phyloP scores from a whole-genome alignment of 2,113 vertebrate species.

The Cebus imitator region DNA sequence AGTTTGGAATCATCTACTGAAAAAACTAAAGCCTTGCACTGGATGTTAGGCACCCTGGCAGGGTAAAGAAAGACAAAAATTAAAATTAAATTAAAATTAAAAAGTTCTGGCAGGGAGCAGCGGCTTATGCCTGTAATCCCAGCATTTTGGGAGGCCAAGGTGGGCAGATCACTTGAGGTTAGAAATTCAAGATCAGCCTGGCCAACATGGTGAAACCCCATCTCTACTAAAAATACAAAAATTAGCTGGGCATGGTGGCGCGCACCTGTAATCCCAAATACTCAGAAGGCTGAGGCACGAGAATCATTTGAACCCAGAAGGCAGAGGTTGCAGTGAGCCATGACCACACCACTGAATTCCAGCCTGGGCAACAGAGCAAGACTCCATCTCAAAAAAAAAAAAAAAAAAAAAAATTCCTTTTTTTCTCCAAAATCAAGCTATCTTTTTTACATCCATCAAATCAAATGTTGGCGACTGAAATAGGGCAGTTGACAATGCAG shows the following conservation, averaged over 20 bases:
- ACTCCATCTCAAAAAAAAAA: background rate
- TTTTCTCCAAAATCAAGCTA: background rate
- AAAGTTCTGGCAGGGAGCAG: background rate
- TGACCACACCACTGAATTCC: background rate
- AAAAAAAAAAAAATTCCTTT: background rate
- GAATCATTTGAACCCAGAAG: background rate
- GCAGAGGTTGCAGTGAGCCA: background rate
- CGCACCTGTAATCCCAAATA: background rate
- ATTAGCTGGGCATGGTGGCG: background rate
- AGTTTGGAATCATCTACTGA: background rate
- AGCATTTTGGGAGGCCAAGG: too few species aligned
- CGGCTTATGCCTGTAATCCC: too few species aligned
- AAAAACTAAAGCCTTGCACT: background rate
- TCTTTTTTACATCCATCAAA: conserved; percentile 1
- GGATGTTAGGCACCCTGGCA: background rate
- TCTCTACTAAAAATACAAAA: background rate
- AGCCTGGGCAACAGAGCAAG: background rate
- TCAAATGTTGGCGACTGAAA: background rate
- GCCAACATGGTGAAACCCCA: background rate
- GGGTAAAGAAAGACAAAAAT: background rate
- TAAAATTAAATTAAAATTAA: too few species aligned
- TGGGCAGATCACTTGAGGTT: too few species aligned
- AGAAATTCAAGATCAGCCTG: too few species aligned
- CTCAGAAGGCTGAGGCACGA: background rate
- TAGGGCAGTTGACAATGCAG: background rate